These are phyloP conservation scores for Sinonovacula constricta DNA, from an alignment of 1,140 invertebrate genomes.

Conservation along the genomic window DNA sequence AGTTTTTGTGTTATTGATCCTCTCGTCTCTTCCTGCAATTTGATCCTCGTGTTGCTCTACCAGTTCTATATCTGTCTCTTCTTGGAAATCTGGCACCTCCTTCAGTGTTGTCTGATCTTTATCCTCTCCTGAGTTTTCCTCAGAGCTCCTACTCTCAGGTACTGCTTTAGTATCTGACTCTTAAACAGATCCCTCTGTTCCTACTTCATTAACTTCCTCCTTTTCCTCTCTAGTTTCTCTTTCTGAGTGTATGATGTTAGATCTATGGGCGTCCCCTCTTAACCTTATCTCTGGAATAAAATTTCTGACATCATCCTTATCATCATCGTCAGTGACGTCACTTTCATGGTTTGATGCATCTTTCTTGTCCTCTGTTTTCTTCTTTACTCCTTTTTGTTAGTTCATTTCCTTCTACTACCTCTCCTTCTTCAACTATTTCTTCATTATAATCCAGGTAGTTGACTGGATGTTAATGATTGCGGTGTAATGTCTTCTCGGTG, in stretches of 20 bases:
- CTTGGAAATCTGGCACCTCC: too few species aligned
- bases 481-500: neutral
- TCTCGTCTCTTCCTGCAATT: neutral
- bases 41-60: too few species aligned
- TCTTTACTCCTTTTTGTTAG: neutral
- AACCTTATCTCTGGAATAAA: neutral
- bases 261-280: too few species aligned
- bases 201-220: neutral
- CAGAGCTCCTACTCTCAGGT: too few species aligned
- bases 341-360: neutral
- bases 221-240: neutral
- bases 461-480: slow-evolving; percentile 9
- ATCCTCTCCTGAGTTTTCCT: too few species aligned
- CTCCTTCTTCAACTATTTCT: neutral
- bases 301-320: neutral
- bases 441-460: neutral
- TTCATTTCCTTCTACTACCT: too few species aligned
- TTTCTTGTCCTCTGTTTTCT: neutral
- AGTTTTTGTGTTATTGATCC: neutral
- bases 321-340: neutral
- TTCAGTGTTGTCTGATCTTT: too few species aligned
- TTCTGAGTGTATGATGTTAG: too few species aligned
- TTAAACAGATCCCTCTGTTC: too few species aligned
- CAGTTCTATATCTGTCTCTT: too few species aligned
- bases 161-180: too few species aligned